Percentiles rank a stretch among this genome's conserved stretches.
phyloP scores from a whole-genome alignment of 2,113 vertebrate genomes.

The Pavo muticus region DNA sequence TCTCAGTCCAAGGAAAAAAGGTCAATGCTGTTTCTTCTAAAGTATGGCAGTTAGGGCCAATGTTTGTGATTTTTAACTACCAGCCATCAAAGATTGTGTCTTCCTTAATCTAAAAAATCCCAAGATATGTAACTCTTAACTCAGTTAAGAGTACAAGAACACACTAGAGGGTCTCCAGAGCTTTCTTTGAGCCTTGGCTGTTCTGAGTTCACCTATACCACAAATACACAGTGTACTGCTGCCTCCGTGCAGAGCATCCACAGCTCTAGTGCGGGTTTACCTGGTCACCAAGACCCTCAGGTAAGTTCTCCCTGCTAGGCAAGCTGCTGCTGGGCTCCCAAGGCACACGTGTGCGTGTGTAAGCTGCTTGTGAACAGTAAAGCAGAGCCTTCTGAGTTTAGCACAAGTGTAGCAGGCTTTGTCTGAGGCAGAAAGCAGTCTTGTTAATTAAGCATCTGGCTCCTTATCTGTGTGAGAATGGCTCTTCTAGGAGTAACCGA shows the following conservation, averaged over 20 bases:
- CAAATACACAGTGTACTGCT: accelerated
- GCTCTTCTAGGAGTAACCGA: neutral
- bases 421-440: neutral
- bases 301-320: neutral
- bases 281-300: neutral
- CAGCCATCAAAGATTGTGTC: accelerated
- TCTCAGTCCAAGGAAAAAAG: neutral
- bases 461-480: neutral
- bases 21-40: neutral
- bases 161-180: neutral
- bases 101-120: neutral
- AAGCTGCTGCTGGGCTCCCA: no score
- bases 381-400: neutral
- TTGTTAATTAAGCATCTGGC: conserved; percentile 12
- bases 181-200: neutral
- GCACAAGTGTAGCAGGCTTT: neutral
- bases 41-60: neutral
- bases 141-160: neutral
- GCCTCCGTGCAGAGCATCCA: neutral
- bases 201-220: neutral
- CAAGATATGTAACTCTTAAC: neutral
- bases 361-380: neutral
- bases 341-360: no score
- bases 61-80: neutral
- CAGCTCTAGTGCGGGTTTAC: neutral